Base-by-base conservation (phyloP, 92 coral and sea anemone genomes). In the Paragorgia papillata region DNA sequence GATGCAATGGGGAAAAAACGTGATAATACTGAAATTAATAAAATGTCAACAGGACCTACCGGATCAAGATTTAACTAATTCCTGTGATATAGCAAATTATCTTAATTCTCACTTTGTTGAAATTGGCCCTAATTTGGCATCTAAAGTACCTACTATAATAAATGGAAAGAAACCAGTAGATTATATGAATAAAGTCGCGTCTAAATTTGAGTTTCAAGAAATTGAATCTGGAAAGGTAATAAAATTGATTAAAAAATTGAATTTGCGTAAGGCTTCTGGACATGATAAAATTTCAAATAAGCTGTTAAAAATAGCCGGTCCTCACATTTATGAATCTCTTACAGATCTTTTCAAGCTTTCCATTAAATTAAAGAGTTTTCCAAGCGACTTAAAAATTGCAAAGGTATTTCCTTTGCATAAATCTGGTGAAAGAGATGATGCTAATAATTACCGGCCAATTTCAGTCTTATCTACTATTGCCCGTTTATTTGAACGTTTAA, bases 371-470 rank as follows among this genome's bases (percentile, higher is more conserved):
- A 69, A 48, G 29, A 21, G 9, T 46, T 75, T 75, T 59, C 70
- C 81, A 41, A 40, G 28, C 39, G 81, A 41, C 12, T 62, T 41
- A 20, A 31, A 62, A 31, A 62, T 28, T 46, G 68, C 41, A 62
- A 62, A n/a, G 21, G 35, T 62, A 26, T 51, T 69, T 19, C 79
- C 79, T 3, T 29, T 68, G 8, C 41, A 48, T 50, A 62, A 80
- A 53, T 22, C 34, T 20, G 83, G 58, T 12, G 15, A 29, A 10
- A 27, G 28, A 19, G 22, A 40, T 35, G 79, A 39, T 26, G 35
- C 57, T 28, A 57, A 62, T 39, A 81, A 81, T 62, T 81, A 81
- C 33, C 26, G 85, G n/a, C 67, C 78, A 18, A 81, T 81, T 41
- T 81, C 79, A 34, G 66, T 81, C 1, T 71, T 57, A 40, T 25